phyloP scores from a whole-genome alignment of 2,113 vertebrate species.

The Cochlearius cochlearius region DNA sequence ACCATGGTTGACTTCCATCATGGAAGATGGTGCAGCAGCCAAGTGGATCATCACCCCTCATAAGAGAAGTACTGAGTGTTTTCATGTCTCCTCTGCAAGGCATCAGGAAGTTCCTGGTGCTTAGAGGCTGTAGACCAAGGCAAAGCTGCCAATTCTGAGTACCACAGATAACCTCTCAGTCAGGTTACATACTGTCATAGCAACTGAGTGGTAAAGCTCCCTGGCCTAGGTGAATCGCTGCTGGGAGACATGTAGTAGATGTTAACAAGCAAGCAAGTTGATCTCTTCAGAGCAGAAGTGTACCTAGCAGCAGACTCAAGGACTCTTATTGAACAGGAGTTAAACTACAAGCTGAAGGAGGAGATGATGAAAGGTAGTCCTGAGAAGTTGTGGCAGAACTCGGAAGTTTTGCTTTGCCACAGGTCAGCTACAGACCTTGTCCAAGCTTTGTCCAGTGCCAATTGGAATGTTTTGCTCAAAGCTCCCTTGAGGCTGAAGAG shows the following conservation, averaged over 20 bases:
- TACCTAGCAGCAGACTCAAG: neutral
- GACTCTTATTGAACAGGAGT: neutral
- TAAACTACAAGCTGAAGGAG: neutral
- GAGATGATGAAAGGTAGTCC: neutral
- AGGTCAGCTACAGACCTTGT: neutral
- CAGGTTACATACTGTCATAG: neutral
- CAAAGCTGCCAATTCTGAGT: neutral
- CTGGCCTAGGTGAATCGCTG: neutral
- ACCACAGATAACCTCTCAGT: neutral
- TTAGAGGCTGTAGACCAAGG: neutral
- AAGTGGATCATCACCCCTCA: neutral
- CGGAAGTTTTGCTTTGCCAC: neutral
- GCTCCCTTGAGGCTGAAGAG: neutral
- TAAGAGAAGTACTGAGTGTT: neutral
- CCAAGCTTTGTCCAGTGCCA: neutral
- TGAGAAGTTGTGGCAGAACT: neutral
- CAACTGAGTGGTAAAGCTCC: neutral
- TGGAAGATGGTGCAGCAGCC: neutral
- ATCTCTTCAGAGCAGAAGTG: neutral
- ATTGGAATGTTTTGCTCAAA: neutral
- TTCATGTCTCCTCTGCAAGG: neutral
- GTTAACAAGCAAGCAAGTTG: neutral
- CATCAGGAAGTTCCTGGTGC: neutral
- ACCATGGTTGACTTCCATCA: neutral
- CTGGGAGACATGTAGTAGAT: neutral